Base-by-base conservation (phyloP, 2,113 vertebrate species). In the Pachyramphus minor region DNA sequence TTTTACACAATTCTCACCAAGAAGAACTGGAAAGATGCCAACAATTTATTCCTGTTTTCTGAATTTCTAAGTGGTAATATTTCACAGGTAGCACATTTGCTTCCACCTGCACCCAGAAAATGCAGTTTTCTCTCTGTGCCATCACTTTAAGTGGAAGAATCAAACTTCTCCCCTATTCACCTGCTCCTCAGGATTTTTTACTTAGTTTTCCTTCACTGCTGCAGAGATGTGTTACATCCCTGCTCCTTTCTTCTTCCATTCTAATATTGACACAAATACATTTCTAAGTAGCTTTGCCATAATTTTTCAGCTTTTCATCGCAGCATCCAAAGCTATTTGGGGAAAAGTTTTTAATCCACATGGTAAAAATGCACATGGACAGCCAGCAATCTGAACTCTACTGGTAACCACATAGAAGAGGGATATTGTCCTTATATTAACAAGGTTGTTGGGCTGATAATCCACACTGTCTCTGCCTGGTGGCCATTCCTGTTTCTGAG, bases 161-260 rank as follows among this genome's bases (percentile, higher is more conserved):
- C 27, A 55, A 47, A 73, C 19, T 55, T 80, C 25, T 49, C 50
- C 21, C 35, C 8, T 31, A 27, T 39, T 59, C 16, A 16, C 5
- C 30, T 41, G 41, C 35, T 39, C 27, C 67, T 74, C n/a, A 82
- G 50, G 18, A 55, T 17, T 23, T 21, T 8, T 37, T 31, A 17
- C 7, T 10, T 63, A 19, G 5, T 22, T 85, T 45, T 37, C 20
- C 37, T 75, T 52, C 37, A 66, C 11, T 3, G 8, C 14, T 42
- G 58, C 5, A 77, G 45, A 33, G 4, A 2, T 0, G 0, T 8
- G 16, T 35, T 39, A 67, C 23, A 74, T 2, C 4, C 25, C 18
- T 28, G 8, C 25, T 91, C 55, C 47, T 64, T 64, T 67, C 39
- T 52, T 72, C 27, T 91, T 88, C 41, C 6, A 45, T 66, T 73